Evolutionary conservation across 2,797 vertebrate genomes (phyloP).

Genomic region (Masticophis lateralis): DNA sequence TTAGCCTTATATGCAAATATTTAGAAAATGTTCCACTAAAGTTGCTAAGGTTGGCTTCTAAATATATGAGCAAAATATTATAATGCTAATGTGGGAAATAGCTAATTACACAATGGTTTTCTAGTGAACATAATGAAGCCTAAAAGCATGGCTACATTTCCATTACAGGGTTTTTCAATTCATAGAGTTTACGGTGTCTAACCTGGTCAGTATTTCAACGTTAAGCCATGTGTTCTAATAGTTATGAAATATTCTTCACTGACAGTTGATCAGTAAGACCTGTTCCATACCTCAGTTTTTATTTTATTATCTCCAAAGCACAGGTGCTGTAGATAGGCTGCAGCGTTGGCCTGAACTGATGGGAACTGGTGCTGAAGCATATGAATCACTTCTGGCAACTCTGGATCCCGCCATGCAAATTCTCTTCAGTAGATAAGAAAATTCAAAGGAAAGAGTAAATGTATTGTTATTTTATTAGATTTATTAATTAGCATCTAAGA

Average conservation of each 20-base stretch:
- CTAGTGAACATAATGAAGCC: neutral
- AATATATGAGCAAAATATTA: neutral
- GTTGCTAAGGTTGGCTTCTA: neutral
- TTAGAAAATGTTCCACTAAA: neutral
- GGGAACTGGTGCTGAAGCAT: conserved; percentile 99
- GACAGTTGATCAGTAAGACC: neutral
- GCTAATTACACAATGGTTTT: neutral
- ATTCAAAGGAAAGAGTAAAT: conserved; percentile 13
- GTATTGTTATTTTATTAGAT: neutral
- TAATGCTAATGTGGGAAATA: neutral
- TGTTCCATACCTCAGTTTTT: conserved; percentile 83
- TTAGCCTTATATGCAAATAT: neutral
- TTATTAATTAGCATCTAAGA: neutral
- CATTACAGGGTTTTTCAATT: neutral
- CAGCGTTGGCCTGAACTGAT: conserved; percentile 94
- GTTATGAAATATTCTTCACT: neutral
- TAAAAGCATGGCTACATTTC: neutral
- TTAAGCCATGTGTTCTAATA: neutral
- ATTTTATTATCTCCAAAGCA: conserved; percentile 92
- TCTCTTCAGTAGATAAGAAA: conserved; percentile 73
- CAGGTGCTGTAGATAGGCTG: conserved; percentile 95
- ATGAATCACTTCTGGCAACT: conserved; percentile 93
- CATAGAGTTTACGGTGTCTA: neutral
- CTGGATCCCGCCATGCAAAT: conserved; percentile 96
- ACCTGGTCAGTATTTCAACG: rapidly evolving